Conservation (phyloP, 2,888 invertebrate species). For the Caenorhabditis sinica region DNA sequence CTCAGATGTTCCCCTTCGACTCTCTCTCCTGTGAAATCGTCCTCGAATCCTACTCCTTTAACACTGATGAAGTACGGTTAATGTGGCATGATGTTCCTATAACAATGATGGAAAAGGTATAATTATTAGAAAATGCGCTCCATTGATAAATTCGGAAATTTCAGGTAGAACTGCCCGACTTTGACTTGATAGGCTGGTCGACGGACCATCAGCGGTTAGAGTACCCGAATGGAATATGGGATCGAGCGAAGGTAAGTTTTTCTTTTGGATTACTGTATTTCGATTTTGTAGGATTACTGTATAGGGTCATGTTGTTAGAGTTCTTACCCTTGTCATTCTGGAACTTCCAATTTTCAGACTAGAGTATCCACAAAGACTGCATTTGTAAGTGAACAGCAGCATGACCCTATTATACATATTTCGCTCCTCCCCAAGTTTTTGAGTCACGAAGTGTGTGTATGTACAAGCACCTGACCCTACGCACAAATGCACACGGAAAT, state of each 20-base stretch:
- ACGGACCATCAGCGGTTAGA: conserved; percentile 81
- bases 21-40: conserved; percentile 79
- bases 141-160: conserved; percentile 30
- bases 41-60: conserved; percentile 83
- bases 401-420: conserved; percentile 25
- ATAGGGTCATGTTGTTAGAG: neutral
- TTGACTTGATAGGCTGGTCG: conserved; percentile 83
- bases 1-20: conserved; percentile 84
- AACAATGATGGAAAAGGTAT: conserved; percentile 83
- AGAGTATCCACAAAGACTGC: conserved; percentile 45
- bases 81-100: conserved; percentile 83
- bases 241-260: conserved; percentile 73
- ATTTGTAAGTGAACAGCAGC: conserved; percentile 43
- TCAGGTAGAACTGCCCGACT: conserved; percentile 83
- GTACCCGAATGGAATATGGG: conserved; percentile 84
- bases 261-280: neutral
- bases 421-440: too few relatives aligned
- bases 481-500: conserved; percentile 7
- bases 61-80: conserved; percentile 82
- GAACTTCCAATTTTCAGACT: conserved; percentile 38
- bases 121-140: neutral
- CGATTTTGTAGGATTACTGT: neutral
- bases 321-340: neutral
- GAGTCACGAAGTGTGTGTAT: neutral
- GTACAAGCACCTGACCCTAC: conserved; percentile 34